Conservation (phyloP, 2,113 vertebrate species). For the Pygoscelis adeliae region DNA sequence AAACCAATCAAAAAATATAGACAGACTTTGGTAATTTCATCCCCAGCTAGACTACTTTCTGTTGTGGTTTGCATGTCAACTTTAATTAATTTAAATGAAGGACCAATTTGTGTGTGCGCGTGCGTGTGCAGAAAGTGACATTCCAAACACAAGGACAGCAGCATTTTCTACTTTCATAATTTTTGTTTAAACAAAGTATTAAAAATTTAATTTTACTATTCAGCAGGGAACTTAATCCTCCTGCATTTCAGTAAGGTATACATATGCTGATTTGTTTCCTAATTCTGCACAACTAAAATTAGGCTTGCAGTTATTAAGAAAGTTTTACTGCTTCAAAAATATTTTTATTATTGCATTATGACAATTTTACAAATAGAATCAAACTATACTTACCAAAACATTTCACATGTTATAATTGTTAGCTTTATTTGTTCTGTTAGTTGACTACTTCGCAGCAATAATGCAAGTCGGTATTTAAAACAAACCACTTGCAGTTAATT, state of each 20-base stretch:
- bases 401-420: rapidly evolving
- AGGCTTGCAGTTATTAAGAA: not conserved
- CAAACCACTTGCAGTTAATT: not conserved
- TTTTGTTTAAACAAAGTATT: not conserved
- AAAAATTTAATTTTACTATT: not conserved
- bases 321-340: not conserved
- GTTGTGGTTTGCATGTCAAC: not conserved
- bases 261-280: not conserved
- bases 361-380: not conserved
- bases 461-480: not conserved
- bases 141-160: not conserved
- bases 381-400: not conserved
- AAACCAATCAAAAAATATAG: slow-evolving; percentile 11
- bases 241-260: not conserved
- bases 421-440: not conserved
- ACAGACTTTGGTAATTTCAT: not conserved
- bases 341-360: not conserved
- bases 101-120: not conserved
- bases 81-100: slow-evolving; percentile 41
- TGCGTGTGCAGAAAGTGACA: not conserved
- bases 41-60: not conserved
- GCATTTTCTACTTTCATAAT: not conserved
- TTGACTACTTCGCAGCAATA: not conserved
- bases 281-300: not conserved
- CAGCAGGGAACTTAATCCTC: not conserved